A percentile compares a stretch with the other conserved stretches of the same genome.
Evolutionary conservation across 2,113 vertebrate genomes (phyloP).

Genomic region (Salvator merianae): DNA sequence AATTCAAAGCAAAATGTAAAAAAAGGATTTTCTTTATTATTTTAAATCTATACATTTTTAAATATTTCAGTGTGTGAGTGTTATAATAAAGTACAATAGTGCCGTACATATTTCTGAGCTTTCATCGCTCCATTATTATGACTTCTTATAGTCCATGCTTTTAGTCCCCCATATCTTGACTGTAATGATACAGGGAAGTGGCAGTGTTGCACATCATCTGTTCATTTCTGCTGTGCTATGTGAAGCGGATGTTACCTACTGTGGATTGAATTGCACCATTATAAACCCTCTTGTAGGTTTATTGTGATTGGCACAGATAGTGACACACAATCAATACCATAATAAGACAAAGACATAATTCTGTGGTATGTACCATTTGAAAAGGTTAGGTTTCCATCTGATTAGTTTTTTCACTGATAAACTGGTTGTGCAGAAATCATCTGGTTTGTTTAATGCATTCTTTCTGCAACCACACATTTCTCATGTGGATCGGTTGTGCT

Average conservation of each 20-base stretch:
- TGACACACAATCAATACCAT: neutral
- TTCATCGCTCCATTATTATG: slow-evolving; percentile 25
- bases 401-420: neutral
- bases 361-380: neutral
- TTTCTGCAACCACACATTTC: neutral
- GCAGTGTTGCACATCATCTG: neutral
- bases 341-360: neutral
- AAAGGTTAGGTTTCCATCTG: neutral
- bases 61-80: slow-evolving; percentile 54
- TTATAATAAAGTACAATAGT: slow-evolving; percentile 41
- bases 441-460: too few relatives aligned
- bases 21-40: slow-evolving; percentile 60
- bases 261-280: neutral
- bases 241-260: neutral
- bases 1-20: slow-evolving; percentile 69
- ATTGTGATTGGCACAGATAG: neutral
- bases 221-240: neutral
- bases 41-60: slow-evolving; percentile 63
- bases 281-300: slow-evolving; percentile 2
- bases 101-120: neutral
- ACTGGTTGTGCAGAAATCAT: neutral
- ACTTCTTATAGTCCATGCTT: slow-evolving; percentile 28
- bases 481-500: too few relatives aligned
- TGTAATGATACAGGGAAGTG: neutral
- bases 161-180: slow-evolving; percentile 13